Conservation (phyloP, 2,113 vertebrate species). For the Hoplias malabaricus region DNA sequence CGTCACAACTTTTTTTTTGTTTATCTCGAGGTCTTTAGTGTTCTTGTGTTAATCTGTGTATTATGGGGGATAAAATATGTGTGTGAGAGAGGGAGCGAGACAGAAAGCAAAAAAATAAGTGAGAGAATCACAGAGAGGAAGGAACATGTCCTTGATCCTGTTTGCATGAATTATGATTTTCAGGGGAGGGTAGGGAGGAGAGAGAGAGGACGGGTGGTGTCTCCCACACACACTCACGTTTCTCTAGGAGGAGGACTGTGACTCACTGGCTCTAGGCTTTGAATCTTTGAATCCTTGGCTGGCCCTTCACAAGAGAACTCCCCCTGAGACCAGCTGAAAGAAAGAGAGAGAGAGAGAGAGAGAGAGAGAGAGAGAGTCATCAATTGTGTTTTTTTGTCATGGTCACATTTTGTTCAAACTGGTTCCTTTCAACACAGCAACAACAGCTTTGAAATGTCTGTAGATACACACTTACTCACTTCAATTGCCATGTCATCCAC, state of each 20-base stretch:
- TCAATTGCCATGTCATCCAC: neutral
- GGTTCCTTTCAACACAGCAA: neutral
- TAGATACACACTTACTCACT: neutral
- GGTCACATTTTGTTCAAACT: slow-evolving; percentile 3
- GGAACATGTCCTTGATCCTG: slow-evolving; percentile 45
- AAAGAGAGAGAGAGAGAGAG: slow-evolving; percentile 13
- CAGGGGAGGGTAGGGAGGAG: slow-evolving; percentile 38
- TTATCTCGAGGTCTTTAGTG: neutral
- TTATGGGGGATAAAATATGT: slow-evolving; percentile 17
- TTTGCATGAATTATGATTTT: slow-evolving; percentile 45
- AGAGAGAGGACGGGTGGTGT: slow-evolving; percentile 57
- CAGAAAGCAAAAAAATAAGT: neutral
- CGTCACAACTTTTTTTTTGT: slow-evolving; percentile 26
- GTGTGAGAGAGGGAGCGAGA: neutral
- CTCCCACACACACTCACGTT: slow-evolving; percentile 63
- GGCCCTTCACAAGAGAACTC: slow-evolving; percentile 51
- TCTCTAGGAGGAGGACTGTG: slow-evolving; percentile 62
- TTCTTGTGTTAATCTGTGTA: slow-evolving; percentile 29
- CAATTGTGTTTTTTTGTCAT: slow-evolving; percentile 27
- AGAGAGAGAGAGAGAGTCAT: slow-evolving; percentile 49
- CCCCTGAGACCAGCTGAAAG: neutral
- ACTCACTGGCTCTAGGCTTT: slow-evolving; percentile 68
- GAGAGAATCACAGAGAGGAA: neutral
- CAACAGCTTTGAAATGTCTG: slow-evolving; percentile 23
- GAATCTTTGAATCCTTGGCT: slow-evolving; percentile 61